These are phyloP conservation scores for Myotis yumanensis DNA, from an alignment of 2,113 vertebrate genomes.

Conservation along the genomic window DNA sequence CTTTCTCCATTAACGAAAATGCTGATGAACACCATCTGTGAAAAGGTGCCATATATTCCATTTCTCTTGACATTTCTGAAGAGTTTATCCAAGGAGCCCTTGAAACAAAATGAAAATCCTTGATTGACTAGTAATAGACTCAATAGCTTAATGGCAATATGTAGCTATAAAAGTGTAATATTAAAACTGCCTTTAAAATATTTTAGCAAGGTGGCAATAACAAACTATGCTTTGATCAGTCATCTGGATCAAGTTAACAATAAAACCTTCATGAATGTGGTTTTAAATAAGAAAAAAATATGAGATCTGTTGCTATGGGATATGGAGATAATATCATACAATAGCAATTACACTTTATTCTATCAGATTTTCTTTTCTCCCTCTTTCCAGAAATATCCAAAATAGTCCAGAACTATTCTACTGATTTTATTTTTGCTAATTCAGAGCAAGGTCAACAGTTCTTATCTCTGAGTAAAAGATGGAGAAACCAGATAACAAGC, in stretches of 20 bases:
- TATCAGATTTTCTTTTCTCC: constrained; percentile 72
- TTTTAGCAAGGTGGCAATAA: constrained; percentile 86
- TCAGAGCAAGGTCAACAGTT: constrained; percentile 8
- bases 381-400: constrained; percentile 69
- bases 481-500: neutral
- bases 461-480: constrained; percentile 26
- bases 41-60: constrained; percentile 78
- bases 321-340: constrained; percentile 77
- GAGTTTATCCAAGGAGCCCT: constrained; percentile 79
- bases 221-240: constrained; percentile 84
- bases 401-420: constrained; percentile 71
- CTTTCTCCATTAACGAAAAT: constrained; percentile 79
- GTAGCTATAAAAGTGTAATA: constrained; percentile 84
- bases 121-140: constrained; percentile 84
- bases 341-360: constrained; percentile 72
- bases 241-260: constrained; percentile 86
- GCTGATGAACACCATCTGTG: constrained; percentile 76
- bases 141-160: constrained; percentile 84
- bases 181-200: constrained; percentile 84
- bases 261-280: constrained; percentile 80
- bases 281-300: constrained; percentile 84
- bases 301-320: constrained; percentile 79
- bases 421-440: constrained; percentile 26
- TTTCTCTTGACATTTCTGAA: constrained; percentile 76
- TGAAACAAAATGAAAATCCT: constrained; percentile 82